Evolutionary conservation across 2,797 vertebrate genomes (phyloP).

Genomic region (Oreochromis grahami): DNA sequence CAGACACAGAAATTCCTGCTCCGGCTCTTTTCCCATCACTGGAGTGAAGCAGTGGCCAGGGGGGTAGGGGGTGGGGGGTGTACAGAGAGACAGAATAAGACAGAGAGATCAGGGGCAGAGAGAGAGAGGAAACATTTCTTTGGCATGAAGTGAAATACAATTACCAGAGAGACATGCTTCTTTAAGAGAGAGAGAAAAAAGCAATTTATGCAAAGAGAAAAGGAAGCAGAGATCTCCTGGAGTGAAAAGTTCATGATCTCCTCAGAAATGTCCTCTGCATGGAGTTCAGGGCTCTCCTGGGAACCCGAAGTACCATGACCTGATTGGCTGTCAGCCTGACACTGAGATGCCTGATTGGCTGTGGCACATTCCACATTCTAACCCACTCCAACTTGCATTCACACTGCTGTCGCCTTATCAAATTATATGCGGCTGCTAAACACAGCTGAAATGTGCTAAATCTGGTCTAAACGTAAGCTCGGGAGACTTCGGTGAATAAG

Average conservation of each 20-base stretch:
- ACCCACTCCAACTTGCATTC: constrained; percentile 50
- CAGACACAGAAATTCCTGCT: constrained; percentile 64
- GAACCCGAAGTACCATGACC: constrained; percentile 65
- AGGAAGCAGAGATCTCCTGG: constrained; percentile 59
- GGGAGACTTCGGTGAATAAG: neutral
- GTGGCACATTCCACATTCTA: constrained; percentile 63
- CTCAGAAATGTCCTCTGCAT: constrained; percentile 56
- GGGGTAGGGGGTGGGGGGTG: neutral
- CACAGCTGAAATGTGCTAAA: constrained; percentile 35
- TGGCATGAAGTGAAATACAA: constrained; percentile 63
- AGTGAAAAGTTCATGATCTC: constrained; percentile 74
- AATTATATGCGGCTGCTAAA: constrained; percentile 36
- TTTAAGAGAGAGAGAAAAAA: constrained; percentile 34
- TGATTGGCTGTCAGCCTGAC: constrained; percentile 70
- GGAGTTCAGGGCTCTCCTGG: constrained; percentile 62
- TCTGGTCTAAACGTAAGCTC: neutral
- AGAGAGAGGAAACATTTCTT: constrained; percentile 64
- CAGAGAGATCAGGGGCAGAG: constrained; percentile 16
- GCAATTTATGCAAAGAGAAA: constrained; percentile 37
- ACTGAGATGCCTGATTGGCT: constrained; percentile 69
- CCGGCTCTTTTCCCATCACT: constrained; percentile 60
- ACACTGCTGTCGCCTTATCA: constrained; percentile 45
- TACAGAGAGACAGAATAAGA: constrained; percentile 17
- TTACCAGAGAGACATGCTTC: constrained; percentile 56
- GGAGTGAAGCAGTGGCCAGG: neutral